Evolutionary conservation across 2,113 vertebrate species (phyloP), one percentile per base, ranked within the genome.

Genomic region (Corythoichthys intestinalis): DNA sequence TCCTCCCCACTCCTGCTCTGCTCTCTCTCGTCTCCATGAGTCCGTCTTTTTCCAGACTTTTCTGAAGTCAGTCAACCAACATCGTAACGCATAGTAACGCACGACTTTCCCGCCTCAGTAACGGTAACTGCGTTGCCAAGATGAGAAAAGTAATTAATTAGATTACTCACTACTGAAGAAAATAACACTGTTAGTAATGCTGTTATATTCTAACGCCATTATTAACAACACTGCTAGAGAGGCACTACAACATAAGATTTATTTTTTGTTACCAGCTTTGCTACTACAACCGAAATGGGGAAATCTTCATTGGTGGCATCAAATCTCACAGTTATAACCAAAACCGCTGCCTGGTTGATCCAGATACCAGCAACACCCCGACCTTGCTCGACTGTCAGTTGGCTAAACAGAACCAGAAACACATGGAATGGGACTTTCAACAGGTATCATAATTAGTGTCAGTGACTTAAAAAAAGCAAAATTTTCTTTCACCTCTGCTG

Each of bases 401-500:
- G 41, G 85, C 83, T 1, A 67, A 76, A 54, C 28, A 12, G n/a
- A 63, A 66, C 13, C 41, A 65, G 0, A 60, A 86, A 1, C 53
- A 86, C 78, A 77, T 87, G 73, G 59, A 85, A 69, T 91, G 90
- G 90, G 76, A 89, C 68, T 91, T 91, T 56, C 83, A 69, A 85
- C 89, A 91, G 63, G 90, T 91, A 66, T 41, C 6, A 41, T 17
- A 9, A 63, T 17, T 3, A 4, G 56, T 28, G 20, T 28, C 20
- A 17, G 2, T 28, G 54, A 12, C 57, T 59, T 4, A 3, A 11
- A 12, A 11, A 49, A 12, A 11, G 48, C 48, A 49, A 49, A 49
- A 49, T 1, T 13, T 49, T 12, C 12, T 13, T 49, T 49, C 48
- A 49, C 14, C 14, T 2, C 14, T 49, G 48, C 48, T 49, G 13